A percentile compares a stretch with the other conserved stretches of the same genome.
phyloP scores from a whole-genome alignment of 2,888 invertebrate genomes.

The Strigamia crassipes region DNA sequence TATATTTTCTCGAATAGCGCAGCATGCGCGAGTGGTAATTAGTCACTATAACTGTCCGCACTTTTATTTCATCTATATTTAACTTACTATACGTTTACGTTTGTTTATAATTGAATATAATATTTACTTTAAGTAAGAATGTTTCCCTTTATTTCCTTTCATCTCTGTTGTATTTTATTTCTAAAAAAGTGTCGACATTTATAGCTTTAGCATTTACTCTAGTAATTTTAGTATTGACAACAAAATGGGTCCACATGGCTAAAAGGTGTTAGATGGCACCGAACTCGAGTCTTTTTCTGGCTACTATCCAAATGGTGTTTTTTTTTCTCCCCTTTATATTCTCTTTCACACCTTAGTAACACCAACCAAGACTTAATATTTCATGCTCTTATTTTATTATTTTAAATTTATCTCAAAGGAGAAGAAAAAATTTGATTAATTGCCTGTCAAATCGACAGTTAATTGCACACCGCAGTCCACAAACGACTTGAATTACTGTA shows the following conservation, averaged over 20 bases:
- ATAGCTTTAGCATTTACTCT: conserved; percentile 8
- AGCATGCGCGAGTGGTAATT: no score
- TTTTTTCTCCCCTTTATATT: neutral
- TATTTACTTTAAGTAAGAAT: neutral
- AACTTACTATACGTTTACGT: no score
- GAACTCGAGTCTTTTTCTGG: neutral
- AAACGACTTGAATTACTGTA: conserved; percentile 6
- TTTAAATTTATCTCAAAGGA: neutral
- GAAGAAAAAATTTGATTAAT: neutral
- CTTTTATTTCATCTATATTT: no score
- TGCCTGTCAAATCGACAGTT: neutral
- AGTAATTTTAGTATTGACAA: conserved; percentile 15
- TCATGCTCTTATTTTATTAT: neutral
- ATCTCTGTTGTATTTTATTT: neutral
- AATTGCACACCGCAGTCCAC: neutral
- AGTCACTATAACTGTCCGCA: no score
- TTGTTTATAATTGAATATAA: neutral
- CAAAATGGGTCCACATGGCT: neutral
- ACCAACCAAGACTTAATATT: neutral
- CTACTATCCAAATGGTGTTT: neutral
- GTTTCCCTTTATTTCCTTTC: neutral
- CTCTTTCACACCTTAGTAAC: neutral
- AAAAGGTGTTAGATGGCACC: conserved; percentile 11
- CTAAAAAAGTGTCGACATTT: neutral
- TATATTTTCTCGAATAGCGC: no score